A percentile compares a stretch with the other conserved stretches of the same genome.
Conservation (phyloP, 2,888 invertebrate genomes). For the Seira musarum region DNA sequence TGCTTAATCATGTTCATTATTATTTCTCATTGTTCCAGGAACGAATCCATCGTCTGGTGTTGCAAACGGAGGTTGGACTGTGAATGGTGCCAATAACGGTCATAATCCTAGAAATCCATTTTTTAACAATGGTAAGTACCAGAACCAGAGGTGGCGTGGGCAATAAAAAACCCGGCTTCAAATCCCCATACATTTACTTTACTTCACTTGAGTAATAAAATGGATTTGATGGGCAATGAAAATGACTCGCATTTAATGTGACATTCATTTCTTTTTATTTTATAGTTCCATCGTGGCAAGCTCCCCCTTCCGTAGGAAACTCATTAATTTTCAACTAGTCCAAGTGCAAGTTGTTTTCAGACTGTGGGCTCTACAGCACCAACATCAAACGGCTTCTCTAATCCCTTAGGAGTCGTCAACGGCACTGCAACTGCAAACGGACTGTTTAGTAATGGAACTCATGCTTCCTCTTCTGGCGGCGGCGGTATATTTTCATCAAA, state of each 20-base stretch:
- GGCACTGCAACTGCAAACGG: slow-evolving; percentile 37
- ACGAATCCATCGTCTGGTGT: slow-evolving; percentile 23
- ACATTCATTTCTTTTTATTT: too few species aligned
- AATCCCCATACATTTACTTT: too few species aligned
- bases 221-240: too few species aligned
- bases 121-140: slow-evolving; percentile 57
- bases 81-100: slow-evolving; percentile 43
- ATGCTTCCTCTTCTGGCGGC: too few species aligned
- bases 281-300: slow-evolving; percentile 43
- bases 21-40: slow-evolving; percentile 29
- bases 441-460: slow-evolving; percentile 38
- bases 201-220: too few species aligned
- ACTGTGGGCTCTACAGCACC: slow-evolving; percentile 15
- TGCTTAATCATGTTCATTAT: too few species aligned
- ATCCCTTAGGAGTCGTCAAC: slow-evolving; percentile 31
- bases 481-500: slow-evolving; percentile 29
- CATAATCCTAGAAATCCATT: slow-evolving; percentile 67
- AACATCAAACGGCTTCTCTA: slow-evolving; percentile 39
- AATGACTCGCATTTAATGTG: too few species aligned
- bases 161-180: too few species aligned
- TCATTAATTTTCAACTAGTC: slow-evolving; percentile 63
- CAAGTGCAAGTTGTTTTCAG: slow-evolving; percentile 40
- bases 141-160: too few species aligned
- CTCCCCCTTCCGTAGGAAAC: slow-evolving; percentile 30
- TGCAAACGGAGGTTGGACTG: slow-evolving; percentile 35